Percentiles rank a stretch among this genome's conserved stretches.
phyloP scores from a whole-genome alignment of 2,113 vertebrate genomes.

The Tupaia chinensis region DNA sequence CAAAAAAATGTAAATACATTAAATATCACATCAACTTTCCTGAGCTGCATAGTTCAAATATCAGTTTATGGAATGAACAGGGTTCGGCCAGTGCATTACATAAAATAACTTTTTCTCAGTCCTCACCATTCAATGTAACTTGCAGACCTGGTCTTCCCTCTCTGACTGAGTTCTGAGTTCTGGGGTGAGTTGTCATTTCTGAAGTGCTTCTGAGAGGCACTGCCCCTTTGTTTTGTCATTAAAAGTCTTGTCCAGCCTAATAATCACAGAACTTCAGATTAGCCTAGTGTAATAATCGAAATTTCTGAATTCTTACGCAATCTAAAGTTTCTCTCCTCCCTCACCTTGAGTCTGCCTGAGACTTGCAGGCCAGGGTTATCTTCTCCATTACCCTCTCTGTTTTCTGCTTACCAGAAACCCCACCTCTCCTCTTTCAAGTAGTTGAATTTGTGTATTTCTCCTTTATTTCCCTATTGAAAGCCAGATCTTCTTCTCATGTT shows the following conservation, averaged over 20 bases:
- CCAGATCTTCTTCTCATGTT: neutral
- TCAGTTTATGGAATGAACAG: neutral
- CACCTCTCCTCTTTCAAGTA: neutral
- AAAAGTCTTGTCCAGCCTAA: neutral
- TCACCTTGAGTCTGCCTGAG: neutral
- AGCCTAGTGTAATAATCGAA: neutral
- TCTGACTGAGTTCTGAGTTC: neutral
- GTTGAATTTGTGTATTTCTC: neutral
- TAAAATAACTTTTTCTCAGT: neutral
- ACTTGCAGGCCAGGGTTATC: neutral
- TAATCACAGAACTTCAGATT: neutral
- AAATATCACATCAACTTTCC: neutral
- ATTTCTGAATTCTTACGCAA: neutral
- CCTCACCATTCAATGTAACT: neutral
- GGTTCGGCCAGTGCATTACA: neutral
- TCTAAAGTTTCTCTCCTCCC: neutral
- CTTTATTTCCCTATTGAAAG: neutral
- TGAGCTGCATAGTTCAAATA: neutral
- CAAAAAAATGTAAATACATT: neutral
- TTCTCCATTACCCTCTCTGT: neutral
- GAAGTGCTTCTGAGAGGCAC: neutral
- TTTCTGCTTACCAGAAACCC: neutral
- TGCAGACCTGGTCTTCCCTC: neutral
- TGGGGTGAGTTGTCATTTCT: neutral
- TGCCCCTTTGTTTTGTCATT: neutral